Conservation (phyloP, 2,888 invertebrate genomes). For the Phyllotreta cruciferae region DNA sequence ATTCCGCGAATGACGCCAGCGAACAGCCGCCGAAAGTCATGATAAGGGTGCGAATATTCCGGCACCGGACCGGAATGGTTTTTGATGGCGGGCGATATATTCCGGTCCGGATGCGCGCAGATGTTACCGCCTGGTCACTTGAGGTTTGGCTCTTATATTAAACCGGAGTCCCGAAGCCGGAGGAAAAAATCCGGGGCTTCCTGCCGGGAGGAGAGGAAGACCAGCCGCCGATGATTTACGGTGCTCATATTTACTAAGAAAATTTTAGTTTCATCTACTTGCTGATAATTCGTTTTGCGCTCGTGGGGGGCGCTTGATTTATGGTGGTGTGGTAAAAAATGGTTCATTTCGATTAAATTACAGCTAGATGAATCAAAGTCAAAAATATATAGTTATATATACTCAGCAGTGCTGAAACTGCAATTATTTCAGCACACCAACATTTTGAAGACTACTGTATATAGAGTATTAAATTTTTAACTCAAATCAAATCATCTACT, state of each 20-base stretch:
- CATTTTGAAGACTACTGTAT: conserved; percentile 7
- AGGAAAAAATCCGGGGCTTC: conserved; percentile 6
- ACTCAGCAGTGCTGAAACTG: background rate
- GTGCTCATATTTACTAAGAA: conserved; percentile 47
- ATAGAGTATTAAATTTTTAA: conserved; percentile 1
- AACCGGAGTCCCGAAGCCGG: conserved; percentile 44
- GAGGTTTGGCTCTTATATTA: conserved; percentile 53
- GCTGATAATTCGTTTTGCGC: conserved; percentile 9
- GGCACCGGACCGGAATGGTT: conserved; percentile 54
- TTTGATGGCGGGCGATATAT: conserved; percentile 58
- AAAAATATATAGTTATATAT: too few relatives aligned
- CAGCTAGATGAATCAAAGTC: too few relatives aligned
- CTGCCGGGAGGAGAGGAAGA: conserved; percentile 29
- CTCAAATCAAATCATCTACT: conserved; percentile 13
- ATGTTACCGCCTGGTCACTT: conserved; percentile 55
- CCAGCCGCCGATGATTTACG: conserved; percentile 34
- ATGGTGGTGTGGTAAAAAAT: background rate
- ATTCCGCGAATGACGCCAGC: conserved; percentile 9
- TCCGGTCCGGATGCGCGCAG: conserved; percentile 52
- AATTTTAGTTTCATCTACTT: conserved; percentile 53
- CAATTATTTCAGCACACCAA: background rate
- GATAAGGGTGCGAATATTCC: conserved; percentile 52
- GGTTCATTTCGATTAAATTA: too few relatives aligned
- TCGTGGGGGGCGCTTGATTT: conserved; percentile 2
- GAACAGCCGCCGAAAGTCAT: conserved; percentile 35